Conservation (phyloP, 2,888 invertebrate genomes). For the Labia minor region DNA sequence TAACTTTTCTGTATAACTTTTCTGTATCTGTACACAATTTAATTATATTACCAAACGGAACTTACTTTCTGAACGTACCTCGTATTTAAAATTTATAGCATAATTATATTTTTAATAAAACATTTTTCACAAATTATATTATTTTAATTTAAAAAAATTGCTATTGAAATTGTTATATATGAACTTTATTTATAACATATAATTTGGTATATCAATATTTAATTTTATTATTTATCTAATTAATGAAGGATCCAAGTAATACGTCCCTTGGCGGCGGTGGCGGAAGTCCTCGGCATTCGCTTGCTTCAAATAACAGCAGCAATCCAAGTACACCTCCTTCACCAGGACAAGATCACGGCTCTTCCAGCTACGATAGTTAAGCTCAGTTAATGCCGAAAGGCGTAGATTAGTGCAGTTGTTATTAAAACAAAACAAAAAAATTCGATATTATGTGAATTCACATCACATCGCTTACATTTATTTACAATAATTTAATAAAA, state of each 20-base stretch:
- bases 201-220: too few species aligned
- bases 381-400: conserved; percentile 15
- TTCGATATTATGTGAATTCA: conserved; percentile 1
- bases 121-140: too few species aligned
- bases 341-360: conserved; percentile 53
- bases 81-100: too few species aligned
- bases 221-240: neutral
- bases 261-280: conserved; percentile 32
- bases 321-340: conserved; percentile 62
- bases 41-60: too few species aligned
- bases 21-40: too few species aligned
- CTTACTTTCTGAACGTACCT: too few species aligned
- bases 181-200: too few species aligned
- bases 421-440: neutral
- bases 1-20: too few species aligned
- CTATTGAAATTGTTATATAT: too few species aligned
- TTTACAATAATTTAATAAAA: neutral
- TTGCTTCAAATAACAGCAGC: conserved; percentile 63
- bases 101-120: too few species aligned
- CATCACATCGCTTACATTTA: neutral
- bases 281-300: conserved; percentile 56
- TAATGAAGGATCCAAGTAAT: neutral
- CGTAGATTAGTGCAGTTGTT: neutral
- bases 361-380: conserved; percentile 55
- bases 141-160: too few species aligned